Base-by-base conservation (phyloP, 2,888 invertebrate genomes). In the Allygus modestus region DNA sequence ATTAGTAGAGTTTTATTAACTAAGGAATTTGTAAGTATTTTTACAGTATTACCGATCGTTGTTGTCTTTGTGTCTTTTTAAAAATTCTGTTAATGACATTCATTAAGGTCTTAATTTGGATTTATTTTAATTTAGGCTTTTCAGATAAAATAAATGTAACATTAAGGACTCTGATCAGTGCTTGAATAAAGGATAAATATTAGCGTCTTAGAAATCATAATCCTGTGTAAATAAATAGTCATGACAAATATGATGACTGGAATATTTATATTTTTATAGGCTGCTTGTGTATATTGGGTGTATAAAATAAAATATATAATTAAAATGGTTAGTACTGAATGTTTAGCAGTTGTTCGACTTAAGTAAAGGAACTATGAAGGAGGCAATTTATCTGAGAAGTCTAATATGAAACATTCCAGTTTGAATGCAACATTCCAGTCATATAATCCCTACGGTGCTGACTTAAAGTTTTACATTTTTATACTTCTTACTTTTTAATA, bases 21-120 rank as follows among this genome's bases (percentile, higher is more conserved):
- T 71, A 71, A 71, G 71, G 23, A 41, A 71, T 71, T 71, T 71
- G 71, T 71, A 71, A 71, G 71, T 71, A 71, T 71, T 71, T 71
- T 71, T 71, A 23, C 71, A 71, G 71, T 71, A 71, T 71, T 71
- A 71, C 71, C n/a, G 26, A 65, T 65, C 28, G 12, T 4, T 15
- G 28, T 65, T 65, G 65, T 65, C 15, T 28, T 17, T 28, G 20
- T 46, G 46, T 15, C 46, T 65, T n/a, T n/a, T n/a, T n/a, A n/a
- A 0, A 28, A 65, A 31, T 28, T 65, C 1, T 65, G 4, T 28
- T 65, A 4, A 65, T 65, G 28, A 65, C 23, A 51, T 51, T 51
- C n/a, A 51, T 51, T 17, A 51, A 51, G 7, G 23, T 54, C 2
- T 54, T 15, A 12, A 46, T 4, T 54, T 65, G 4, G 0, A 15